Percentiles rank a stretch among this genome's conserved stretches.
phyloP scores from a whole-genome alignment of 2,113 vertebrate species.

The Eidolon helvum region DNA sequence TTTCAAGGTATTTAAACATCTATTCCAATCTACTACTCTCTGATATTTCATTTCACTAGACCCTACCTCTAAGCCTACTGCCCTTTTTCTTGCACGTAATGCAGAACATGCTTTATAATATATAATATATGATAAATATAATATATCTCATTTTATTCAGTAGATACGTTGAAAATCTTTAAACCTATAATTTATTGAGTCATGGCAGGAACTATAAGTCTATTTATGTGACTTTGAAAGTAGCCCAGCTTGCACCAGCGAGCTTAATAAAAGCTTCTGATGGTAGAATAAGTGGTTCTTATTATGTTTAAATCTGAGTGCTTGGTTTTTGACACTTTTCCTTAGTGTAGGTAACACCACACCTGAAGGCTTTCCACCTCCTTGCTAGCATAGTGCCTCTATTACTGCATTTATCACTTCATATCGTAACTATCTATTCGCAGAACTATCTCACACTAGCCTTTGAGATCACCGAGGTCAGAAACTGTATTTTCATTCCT shows the following conservation, averaged over 20 bases:
- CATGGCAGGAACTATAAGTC: not conserved
- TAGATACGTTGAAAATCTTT: constrained; percentile 25
- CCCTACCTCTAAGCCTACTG: not conserved
- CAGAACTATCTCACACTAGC: constrained; percentile 9
- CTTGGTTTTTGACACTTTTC: constrained; percentile 24
- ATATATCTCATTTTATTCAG: not conserved
- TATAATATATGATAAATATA: too few species aligned
- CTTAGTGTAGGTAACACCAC: not conserved
- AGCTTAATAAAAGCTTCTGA: constrained; percentile 30
- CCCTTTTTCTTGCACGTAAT: not conserved
- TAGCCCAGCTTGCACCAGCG: not conserved
- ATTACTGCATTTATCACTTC: constrained; percentile 12
- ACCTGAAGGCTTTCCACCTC: not conserved
- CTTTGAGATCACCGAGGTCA: not conserved
- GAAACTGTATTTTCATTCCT: not conserved
- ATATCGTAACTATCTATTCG: not conserved
- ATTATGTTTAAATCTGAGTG: not conserved
- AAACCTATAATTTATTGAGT: not conserved
- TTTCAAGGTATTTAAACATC: not conserved
- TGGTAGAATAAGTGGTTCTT: not conserved
- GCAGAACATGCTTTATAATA: not conserved
- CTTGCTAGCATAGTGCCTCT: not conserved
- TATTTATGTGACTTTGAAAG: constrained; percentile 11
- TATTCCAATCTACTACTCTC: not conserved
- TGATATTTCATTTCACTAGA: not conserved